Base-by-base conservation (phyloP, 2,888 invertebrate genomes). In the Gortyna flavago region DNA sequence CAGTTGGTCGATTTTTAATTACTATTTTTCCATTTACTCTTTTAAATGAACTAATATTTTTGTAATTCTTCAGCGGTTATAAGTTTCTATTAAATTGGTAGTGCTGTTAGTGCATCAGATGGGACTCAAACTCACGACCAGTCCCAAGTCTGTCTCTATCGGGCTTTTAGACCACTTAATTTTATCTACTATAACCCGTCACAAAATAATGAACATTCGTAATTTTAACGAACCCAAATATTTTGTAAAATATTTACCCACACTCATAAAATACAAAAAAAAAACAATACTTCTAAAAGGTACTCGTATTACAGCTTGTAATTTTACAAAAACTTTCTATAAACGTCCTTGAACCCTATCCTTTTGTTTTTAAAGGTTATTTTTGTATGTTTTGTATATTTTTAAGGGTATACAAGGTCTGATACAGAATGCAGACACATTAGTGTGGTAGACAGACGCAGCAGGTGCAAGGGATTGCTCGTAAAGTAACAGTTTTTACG, bases 381-480 rank as follows among this genome's bases (percentile, higher is more conserved):
- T 72, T 72, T 77, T 57, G 35, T 16, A 13, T 70, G 61, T 54
- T 68, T 83, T 38, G 54, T 35, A 6, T 21, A 38, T 74, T 61
- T 74, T 48, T 16, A 61, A 54, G 8, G 9, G 41, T 76, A 54
- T 48, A 41, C 0, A 35, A 51, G 29, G n/a, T 38, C 9, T 48
- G 61, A 64, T 79, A 67, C 54, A 82, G 84, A 87, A 76, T 72
- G 85, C 84, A 84, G 86, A 85, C 80, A 83, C 85, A 90, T 91
- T 90, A 89, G 75, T 74, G 78, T 18, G 72, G 82, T 77, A 91
- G 90, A 90, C 90, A 91, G 90, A 90, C 90, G 83, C 54, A 75
- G 75, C 91, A 90, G 91, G 87, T 91, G 91, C 87, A 84, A 65
- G 69, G 67, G 79, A 89, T 79, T 66, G 80, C 77, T 82, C 77